Percentiles rank a stretch among this genome's conserved stretches.
Evolutionary conservation across 2,797 vertebrate species (phyloP).

Genomic region (Sebastes umbrosus): DNA sequence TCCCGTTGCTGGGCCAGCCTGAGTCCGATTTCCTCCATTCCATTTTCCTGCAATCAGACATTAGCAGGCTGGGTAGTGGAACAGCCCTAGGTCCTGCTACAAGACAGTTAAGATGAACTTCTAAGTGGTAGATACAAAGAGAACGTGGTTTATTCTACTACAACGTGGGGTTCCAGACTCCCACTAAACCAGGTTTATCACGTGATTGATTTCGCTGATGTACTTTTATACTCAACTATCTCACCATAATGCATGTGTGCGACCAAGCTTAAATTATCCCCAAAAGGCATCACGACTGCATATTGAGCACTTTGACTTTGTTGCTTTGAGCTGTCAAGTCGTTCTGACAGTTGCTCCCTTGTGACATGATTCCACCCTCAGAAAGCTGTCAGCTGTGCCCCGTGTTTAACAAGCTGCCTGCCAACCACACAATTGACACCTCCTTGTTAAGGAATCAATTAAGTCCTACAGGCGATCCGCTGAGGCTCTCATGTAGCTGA

Average conservation of each 20-base stretch:
- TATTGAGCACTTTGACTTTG: slow-evolving; percentile 28
- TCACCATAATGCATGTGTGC: not conserved
- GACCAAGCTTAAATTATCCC: not conserved
- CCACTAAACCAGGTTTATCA: not conserved
- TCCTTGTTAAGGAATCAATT: slow-evolving; percentile 38
- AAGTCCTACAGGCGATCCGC: not conserved
- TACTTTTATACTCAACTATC: not conserved
- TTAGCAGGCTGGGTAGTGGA: too few relatives aligned
- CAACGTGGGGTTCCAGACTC: not conserved
- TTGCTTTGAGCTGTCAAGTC: slow-evolving; percentile 21
- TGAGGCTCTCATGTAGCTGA: not conserved
- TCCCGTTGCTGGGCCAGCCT: too few relatives aligned
- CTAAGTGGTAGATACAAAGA: not conserved
- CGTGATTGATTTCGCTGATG: too few relatives aligned
- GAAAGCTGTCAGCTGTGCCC: slow-evolving; percentile 30
- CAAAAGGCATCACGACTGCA: slow-evolving; percentile 6
- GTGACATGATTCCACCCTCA: slow-evolving; percentile 16
- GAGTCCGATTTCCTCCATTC: not conserved
- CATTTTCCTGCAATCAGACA: not conserved
- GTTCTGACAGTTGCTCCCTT: slow-evolving; percentile 30
- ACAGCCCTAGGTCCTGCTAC: not conserved
- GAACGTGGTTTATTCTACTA: not conserved
- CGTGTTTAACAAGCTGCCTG: slow-evolving; percentile 32
- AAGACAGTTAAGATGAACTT: not conserved
- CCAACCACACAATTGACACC: slow-evolving; percentile 26